phyloP scores from a whole-genome alignment of 2,113 vertebrate species.

The Phainopepla nitens region DNA sequence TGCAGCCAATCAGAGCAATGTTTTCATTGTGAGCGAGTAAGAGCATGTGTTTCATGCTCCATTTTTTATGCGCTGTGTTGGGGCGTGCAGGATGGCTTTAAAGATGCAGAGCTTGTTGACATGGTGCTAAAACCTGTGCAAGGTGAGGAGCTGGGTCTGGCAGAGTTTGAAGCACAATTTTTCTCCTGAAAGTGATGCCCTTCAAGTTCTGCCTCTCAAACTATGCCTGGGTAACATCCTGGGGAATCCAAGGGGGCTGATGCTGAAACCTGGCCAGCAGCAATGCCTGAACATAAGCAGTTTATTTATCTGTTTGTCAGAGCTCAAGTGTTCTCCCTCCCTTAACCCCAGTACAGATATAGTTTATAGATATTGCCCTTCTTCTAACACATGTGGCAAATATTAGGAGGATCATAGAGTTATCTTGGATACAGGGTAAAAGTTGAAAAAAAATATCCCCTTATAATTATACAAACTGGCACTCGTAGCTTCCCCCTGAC shows the following conservation, averaged over 20 bases:
- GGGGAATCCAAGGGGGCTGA: not conserved
- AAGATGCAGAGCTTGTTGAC: not conserved
- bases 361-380: not conserved
- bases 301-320: not conserved
- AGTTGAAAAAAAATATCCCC: not conserved
- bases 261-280: not conserved
- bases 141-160: not conserved
- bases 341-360: not conserved
- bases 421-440: not conserved
- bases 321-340: not conserved
- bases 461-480: not conserved
- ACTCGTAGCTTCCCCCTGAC: not conserved
- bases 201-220: not conserved
- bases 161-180: not conserved
- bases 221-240: accelerated
- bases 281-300: not conserved
- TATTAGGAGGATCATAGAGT: not conserved
- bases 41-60: not conserved
- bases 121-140: not conserved
- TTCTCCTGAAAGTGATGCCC: not conserved
- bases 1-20: not conserved
- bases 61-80: not conserved
- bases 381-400: not conserved
- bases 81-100: not conserved
- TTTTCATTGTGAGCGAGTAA: accelerated